Percentiles rank a stretch among this genome's conserved stretches.
Evolutionary conservation across 1,140 invertebrate species (phyloP).

Genomic region (Zophobas morio): DNA sequence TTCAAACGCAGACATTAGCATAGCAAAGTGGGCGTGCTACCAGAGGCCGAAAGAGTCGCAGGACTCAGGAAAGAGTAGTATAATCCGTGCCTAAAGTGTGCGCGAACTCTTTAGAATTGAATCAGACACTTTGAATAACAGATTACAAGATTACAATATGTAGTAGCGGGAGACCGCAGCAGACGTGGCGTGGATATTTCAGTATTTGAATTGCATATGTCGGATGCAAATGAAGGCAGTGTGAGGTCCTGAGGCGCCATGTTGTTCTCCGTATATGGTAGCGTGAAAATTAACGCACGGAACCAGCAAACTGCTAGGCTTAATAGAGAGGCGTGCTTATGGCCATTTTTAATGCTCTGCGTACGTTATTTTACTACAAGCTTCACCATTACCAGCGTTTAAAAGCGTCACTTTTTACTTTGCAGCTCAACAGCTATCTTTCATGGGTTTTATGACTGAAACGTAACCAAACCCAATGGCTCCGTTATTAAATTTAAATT

Average conservation of each 20-base stretch:
- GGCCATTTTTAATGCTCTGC: slow-evolving; percentile 55
- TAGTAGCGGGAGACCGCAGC: slow-evolving; percentile 37
- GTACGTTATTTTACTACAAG: slow-evolving; percentile 50
- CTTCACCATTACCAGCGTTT: slow-evolving; percentile 39
- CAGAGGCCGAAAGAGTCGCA: slow-evolving; percentile 18
- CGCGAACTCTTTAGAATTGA: slow-evolving; percentile 42
- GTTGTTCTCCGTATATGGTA: slow-evolving; percentile 59
- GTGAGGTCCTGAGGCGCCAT: slow-evolving; percentile 59
- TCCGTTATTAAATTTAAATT: slow-evolving; percentile 40
- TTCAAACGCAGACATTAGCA: slow-evolving; percentile 28
- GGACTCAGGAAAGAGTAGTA: slow-evolving; percentile 20
- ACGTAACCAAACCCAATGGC: not conserved
- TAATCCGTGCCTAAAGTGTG: slow-evolving; percentile 34
- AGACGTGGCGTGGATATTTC: slow-evolving; percentile 42
- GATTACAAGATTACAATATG: slow-evolving; percentile 43
- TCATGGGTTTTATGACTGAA: slow-evolving; percentile 21
- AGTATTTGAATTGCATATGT: slow-evolving; percentile 59
- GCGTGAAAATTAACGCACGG: slow-evolving; percentile 61
- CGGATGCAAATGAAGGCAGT: slow-evolving; percentile 55
- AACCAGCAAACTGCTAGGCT: slow-evolving; percentile 49
- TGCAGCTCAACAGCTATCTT: slow-evolving; percentile 42
- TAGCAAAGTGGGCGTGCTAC: slow-evolving; percentile 26
- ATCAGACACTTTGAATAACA: slow-evolving; percentile 43
- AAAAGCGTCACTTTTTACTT: slow-evolving; percentile 38
- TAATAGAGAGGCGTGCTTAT: slow-evolving; percentile 55